These are phyloP conservation scores for Calyptommatus sinebrachiatus DNA, from an alignment of 2,113 vertebrate genomes.

Conservation along the genomic window DNA sequence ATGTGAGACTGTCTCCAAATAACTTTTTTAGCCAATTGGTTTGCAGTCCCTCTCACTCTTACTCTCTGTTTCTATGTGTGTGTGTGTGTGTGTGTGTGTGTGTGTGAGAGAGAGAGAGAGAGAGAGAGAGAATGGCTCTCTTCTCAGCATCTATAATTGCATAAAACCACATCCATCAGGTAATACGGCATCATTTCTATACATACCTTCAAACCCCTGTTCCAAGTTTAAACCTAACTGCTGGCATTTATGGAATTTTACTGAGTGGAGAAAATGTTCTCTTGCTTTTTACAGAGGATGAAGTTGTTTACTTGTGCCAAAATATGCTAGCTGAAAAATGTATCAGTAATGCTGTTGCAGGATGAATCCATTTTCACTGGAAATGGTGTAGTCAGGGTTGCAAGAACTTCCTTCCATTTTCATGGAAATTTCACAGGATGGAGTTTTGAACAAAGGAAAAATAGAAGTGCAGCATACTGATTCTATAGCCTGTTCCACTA, in stretches of 20 bases:
- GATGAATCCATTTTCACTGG: background rate
- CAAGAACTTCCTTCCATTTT: background rate
- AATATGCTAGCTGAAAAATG: conserved; percentile 44
- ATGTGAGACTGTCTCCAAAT: conserved; percentile 7
- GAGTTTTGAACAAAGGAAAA: no score
- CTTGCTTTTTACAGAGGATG: conserved; percentile 30
- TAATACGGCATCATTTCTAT: background rate
- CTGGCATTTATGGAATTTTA: conserved; percentile 21
- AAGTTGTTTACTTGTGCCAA: conserved; percentile 39
- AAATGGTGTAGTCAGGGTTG: background rate
- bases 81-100: no score
- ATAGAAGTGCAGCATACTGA: background rate
- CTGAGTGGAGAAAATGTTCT: conserved; percentile 42
- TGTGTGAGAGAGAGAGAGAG: background rate
- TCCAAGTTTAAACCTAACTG: background rate
- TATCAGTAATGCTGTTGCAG: background rate
- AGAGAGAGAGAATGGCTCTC: conserved; percentile 33
- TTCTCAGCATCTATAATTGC: conserved; percentile 4
- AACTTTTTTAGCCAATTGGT: conserved; percentile 44
- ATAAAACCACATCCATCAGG: background rate
- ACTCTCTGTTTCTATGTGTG: no score
- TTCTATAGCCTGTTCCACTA: background rate
- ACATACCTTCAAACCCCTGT: background rate
- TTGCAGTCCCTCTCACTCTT: no score
- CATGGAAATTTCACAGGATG: background rate